Conservation (phyloP, 2,113 vertebrate species). For the Chionodraco myersi region DNA sequence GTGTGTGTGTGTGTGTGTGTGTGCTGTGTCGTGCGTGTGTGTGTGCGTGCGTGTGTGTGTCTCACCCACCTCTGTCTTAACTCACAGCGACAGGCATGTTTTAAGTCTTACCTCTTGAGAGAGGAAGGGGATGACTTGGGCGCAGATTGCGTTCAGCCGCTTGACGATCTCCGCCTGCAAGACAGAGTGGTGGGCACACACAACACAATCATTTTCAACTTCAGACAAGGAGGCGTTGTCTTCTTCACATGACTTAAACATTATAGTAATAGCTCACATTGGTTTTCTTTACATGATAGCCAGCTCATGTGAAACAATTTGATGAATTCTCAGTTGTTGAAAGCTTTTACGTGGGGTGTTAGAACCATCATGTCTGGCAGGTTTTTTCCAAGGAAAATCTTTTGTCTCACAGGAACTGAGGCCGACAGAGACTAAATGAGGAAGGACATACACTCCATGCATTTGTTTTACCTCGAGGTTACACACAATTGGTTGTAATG, state of each 20-base stretch:
- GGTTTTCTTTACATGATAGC: background rate
- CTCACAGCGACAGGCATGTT: constrained; percentile 58
- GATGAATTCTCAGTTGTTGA: background rate
- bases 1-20: constrained; percentile 45
- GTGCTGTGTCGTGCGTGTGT: constrained; percentile 21
- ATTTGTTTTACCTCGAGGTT: background rate
- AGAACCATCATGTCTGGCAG: background rate
- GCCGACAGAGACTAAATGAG: background rate
- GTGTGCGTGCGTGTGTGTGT: constrained; percentile 16
- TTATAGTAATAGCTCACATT: constrained; percentile 9
- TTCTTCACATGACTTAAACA: constrained; percentile 12
- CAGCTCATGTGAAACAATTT: background rate
- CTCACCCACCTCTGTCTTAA: constrained; percentile 67
- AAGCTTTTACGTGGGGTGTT: background rate
- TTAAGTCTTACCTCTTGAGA: constrained; percentile 93
- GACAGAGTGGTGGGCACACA: constrained; percentile 64
- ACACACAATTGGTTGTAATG: background rate
- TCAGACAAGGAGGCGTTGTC: constrained; percentile 28
- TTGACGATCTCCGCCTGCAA: constrained; percentile 97
- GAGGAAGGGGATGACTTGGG: constrained; percentile 97
- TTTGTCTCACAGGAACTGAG: background rate
- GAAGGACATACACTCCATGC: background rate
- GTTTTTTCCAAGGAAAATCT: background rate
- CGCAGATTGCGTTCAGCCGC: constrained; percentile 97
- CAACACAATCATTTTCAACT: constrained; percentile 27